A percentile compares a stretch with the other conserved stretches of the same genome.
Evolutionary conservation across 2,888 invertebrate species (phyloP).

Genomic region (Corbicula japonica): DNA sequence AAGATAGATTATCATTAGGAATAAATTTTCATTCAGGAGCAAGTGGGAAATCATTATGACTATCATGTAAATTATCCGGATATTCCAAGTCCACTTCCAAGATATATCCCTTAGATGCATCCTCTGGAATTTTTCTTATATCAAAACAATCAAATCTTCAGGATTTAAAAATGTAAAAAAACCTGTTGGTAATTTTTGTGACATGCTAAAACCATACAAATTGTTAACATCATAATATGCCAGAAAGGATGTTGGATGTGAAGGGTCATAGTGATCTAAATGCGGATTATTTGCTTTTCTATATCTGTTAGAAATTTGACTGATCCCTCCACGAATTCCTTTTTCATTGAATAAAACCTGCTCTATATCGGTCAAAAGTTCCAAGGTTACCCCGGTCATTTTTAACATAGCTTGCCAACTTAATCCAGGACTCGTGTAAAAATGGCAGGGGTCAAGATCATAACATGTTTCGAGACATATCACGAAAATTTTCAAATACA

Average conservation of each 20-base stretch:
- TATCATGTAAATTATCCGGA: constrained; percentile 83
- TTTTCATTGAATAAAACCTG: constrained; percentile 54
- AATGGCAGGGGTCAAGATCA: constrained; percentile 76
- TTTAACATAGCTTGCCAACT: constrained; percentile 60
- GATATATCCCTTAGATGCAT: constrained; percentile 78
- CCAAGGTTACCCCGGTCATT: constrained; percentile 42
- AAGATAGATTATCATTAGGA: background rate
- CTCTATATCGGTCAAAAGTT: constrained; percentile 55
- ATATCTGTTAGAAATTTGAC: constrained; percentile 35
- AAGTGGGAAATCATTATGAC: constrained; percentile 74
- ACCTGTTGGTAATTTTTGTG: constrained; percentile 49
- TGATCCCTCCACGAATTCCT: constrained; percentile 56
- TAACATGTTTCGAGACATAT: constrained; percentile 59
- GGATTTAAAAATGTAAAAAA: background rate
- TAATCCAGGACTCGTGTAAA: constrained; percentile 79
- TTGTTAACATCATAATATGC: background rate
- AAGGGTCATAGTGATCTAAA: constrained; percentile 23
- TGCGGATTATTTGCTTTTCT: constrained; percentile 58
- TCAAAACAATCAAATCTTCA: background rate
- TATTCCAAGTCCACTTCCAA: constrained; percentile 87
- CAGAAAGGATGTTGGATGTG: background rate
- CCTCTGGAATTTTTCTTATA: constrained; percentile 12
- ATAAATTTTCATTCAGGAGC: background rate
- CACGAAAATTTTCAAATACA: constrained; percentile 45
- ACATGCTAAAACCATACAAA: constrained; percentile 64